phyloP scores from a whole-genome alignment of 2,888 invertebrate genomes.

The Lepidochrysops patricia region DNA sequence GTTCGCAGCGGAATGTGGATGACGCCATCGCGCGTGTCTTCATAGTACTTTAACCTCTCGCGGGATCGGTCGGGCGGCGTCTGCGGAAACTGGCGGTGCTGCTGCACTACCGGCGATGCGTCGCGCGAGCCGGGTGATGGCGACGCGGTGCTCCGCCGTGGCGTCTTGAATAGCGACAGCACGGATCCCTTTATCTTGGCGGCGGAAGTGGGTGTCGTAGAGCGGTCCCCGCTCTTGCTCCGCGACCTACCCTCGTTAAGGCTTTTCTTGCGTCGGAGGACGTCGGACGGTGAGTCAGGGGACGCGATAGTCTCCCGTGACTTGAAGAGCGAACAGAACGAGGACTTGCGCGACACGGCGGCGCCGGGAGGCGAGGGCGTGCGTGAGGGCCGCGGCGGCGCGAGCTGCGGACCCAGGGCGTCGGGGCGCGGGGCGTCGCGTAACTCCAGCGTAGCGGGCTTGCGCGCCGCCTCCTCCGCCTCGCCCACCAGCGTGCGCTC shows the following conservation, averaged over 20 bases:
- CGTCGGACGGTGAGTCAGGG: slow-evolving; percentile 75
- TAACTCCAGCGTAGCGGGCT: slow-evolving; percentile 77
- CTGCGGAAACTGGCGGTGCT: slow-evolving; percentile 39
- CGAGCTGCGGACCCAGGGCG: slow-evolving; percentile 38
- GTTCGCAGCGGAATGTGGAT: slow-evolving; percentile 84
- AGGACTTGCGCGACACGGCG: slow-evolving; percentile 83
- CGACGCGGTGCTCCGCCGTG: slow-evolving; percentile 47
- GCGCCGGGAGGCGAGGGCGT: slow-evolving; percentile 81
- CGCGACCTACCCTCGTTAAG: slow-evolving; percentile 71
- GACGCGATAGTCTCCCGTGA: slow-evolving; percentile 79
- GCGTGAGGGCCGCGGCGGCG: slow-evolving; percentile 39
- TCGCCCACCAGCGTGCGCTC: slow-evolving; percentile 34
- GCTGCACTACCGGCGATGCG: slow-evolving; percentile 43
- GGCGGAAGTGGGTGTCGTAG: slow-evolving; percentile 71
- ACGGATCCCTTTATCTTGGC: slow-evolving; percentile 78
- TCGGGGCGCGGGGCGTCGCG: slow-evolving; percentile 31
- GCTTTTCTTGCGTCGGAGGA: slow-evolving; percentile 55
- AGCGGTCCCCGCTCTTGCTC: slow-evolving; percentile 79
- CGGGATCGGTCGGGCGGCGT: slow-evolving; percentile 35
- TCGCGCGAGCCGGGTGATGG: slow-evolving; percentile 53
- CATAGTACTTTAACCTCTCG: slow-evolving; percentile 74
- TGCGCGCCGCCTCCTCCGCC: slow-evolving; percentile 54
- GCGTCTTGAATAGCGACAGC: slow-evolving; percentile 79
- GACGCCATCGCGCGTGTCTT: slow-evolving; percentile 76
- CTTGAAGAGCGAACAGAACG: slow-evolving; percentile 86